A percentile compares a stretch with the other conserved stretches of the same genome.
Evolutionary conservation across 2,113 vertebrate genomes (phyloP).

Genomic region (Steatornis caripensis): DNA sequence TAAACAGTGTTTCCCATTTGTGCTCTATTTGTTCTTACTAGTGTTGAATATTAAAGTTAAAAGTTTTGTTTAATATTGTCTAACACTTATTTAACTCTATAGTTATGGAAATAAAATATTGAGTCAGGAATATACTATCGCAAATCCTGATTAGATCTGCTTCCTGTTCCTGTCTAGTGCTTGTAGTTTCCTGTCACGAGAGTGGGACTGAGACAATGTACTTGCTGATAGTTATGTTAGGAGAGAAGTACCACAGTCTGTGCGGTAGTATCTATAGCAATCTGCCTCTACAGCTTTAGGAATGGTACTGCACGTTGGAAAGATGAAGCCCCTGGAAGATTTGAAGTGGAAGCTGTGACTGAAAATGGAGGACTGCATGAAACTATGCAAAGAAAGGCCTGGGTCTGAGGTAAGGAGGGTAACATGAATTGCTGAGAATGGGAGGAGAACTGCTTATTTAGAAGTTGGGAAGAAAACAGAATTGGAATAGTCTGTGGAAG

Average conservation of each 20-base stretch:
- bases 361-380: background rate
- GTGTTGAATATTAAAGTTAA: constrained; percentile 77
- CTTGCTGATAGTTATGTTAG: background rate
- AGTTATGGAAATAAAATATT: background rate
- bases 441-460: background rate
- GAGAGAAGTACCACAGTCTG: background rate
- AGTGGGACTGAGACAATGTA: background rate
- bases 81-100: constrained; percentile 22
- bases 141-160: background rate
- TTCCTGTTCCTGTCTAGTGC: background rate
- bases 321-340: background rate
- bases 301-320: background rate
- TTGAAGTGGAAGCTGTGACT: background rate
- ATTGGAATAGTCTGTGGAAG: background rate
- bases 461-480: background rate
- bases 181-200: background rate
- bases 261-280: background rate
- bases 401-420: background rate
- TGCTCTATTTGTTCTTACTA: constrained; percentile 70
- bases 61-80: constrained; percentile 64
- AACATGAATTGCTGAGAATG: background rate
- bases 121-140: background rate
- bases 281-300: background rate
- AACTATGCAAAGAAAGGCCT: background rate
- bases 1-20: constrained; percentile 62